A percentile compares a stretch with the other conserved stretches of the same genome.
These are phyloP conservation scores for Tadarida brasiliensis DNA, from an alignment of 2,797 vertebrate genomes.

Conservation along the genomic window DNA sequence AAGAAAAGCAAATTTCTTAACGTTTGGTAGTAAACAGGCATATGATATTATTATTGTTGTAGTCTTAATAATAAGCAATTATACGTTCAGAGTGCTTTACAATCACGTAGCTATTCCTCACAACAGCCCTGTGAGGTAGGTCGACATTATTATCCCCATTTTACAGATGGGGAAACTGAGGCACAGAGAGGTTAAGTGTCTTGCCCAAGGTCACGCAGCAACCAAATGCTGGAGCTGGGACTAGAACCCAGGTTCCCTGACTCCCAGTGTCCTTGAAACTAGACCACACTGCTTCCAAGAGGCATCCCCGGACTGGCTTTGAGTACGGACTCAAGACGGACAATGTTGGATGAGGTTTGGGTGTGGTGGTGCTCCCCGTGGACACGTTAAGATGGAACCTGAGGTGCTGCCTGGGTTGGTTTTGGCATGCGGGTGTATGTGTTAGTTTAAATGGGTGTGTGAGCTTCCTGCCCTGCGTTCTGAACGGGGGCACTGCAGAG, in stretches of 20 bases:
- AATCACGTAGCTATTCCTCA: slow-evolving; percentile 85
- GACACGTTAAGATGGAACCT: slow-evolving; percentile 80
- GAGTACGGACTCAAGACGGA: slow-evolving; percentile 78
- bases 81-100: slow-evolving; percentile 85
- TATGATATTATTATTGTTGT: slow-evolving; percentile 85
- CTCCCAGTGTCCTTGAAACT: slow-evolving; percentile 81
- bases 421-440: slow-evolving; percentile 76
- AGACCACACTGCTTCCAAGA: slow-evolving; percentile 81
- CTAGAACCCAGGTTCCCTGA: slow-evolving; percentile 82
- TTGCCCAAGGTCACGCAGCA: slow-evolving; percentile 82
- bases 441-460: slow-evolving; percentile 76
- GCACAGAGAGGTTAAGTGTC: slow-evolving; percentile 85
- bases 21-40: slow-evolving; percentile 84
- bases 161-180: slow-evolving; percentile 86
- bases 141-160: slow-evolving; percentile 84
- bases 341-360: slow-evolving; percentile 80
- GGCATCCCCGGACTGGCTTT: slow-evolving; percentile 80
- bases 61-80: slow-evolving; percentile 83
- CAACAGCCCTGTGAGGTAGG: slow-evolving; percentile 87
- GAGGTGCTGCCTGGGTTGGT: slow-evolving; percentile 79
- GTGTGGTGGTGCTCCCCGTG: slow-evolving; percentile 75
- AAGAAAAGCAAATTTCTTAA: slow-evolving; percentile 81
- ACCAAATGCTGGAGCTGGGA: slow-evolving; percentile 74
- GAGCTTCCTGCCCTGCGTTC: slow-evolving; percentile 72
- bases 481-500: slow-evolving; percentile 60